Evolutionary conservation across 1,140 invertebrate genomes (phyloP).

Genomic region (Rhysida immarginata): DNA sequence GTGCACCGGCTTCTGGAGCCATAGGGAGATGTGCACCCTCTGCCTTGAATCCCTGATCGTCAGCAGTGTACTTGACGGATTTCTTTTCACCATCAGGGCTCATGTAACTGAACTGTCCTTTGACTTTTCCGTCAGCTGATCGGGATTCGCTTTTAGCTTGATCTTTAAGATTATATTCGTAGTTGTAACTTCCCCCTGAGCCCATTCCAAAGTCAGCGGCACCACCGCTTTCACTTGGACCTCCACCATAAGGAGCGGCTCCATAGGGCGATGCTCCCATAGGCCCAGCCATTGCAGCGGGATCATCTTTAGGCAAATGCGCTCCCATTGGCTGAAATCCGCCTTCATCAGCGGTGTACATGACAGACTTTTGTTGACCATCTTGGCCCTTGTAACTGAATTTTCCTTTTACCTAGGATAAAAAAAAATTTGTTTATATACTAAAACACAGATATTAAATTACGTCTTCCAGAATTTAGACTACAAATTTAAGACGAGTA

Average conservation of each 20-base stretch:
- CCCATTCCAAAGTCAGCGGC: background rate
- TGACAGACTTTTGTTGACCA: background rate
- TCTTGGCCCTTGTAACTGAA: slow-evolving; percentile 3
- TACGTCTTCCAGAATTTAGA: too few species aligned
- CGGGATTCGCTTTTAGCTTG: background rate
- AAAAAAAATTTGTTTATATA: background rate
- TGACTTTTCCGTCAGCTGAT: background rate
- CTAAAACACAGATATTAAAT: too few species aligned
- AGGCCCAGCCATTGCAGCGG: too few species aligned
- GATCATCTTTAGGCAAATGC: background rate
- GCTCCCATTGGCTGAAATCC: slow-evolving; percentile 4
- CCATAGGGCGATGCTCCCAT: too few species aligned
- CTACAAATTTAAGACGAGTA: too few species aligned
- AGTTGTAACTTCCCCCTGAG: background rate
- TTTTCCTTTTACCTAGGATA: background rate
- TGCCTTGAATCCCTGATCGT: slow-evolving; percentile 48
- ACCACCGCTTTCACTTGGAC: too few species aligned
- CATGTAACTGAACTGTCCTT: background rate
- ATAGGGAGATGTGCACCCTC: slow-evolving; percentile 32
- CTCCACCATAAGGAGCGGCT: background rate
- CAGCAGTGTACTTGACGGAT: slow-evolving; percentile 35
- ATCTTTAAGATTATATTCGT: background rate
- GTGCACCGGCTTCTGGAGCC: background rate
- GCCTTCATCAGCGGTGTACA: slow-evolving; percentile 7
- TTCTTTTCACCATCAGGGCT: background rate